These are phyloP conservation scores for Hartigia nigra DNA, from an alignment of 2,888 invertebrate species.

Conservation along the genomic window DNA sequence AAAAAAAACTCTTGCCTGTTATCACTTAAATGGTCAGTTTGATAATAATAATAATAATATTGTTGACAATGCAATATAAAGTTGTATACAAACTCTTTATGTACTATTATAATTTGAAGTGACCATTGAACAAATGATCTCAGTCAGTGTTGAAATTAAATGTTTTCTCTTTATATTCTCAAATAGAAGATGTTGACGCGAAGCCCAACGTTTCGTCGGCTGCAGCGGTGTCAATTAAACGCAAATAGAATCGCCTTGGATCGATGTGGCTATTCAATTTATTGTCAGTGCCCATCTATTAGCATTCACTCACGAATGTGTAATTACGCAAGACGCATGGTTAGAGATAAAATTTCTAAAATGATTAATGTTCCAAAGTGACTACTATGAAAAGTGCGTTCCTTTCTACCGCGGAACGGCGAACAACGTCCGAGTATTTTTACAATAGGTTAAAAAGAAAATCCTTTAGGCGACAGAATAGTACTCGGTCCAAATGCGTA, in stretches of 20 bases:
- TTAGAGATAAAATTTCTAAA: not conserved
- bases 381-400: not conserved
- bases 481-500: not conserved
- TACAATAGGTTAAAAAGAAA: not conserved
- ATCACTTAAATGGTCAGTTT: not conserved
- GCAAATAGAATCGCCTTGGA: conserved; percentile 33
- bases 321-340: conserved; percentile 31
- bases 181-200: not conserved
- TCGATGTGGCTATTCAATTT: conserved; percentile 48
- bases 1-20: too few relatives aligned
- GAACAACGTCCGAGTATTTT: not conserved
- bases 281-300: conserved; percentile 39
- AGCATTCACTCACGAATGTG: conserved; percentile 35
- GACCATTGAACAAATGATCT: not conserved
- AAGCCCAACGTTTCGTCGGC: conserved; percentile 21
- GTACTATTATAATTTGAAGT: not conserved
- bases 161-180: not conserved
- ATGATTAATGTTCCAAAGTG: not conserved
- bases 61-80: not conserved
- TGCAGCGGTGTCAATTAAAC: conserved; percentile 25
- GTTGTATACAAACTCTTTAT: not conserved
- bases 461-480: not conserved
- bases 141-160: not conserved
- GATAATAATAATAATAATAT: not conserved
- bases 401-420: not conserved